phyloP scores from a whole-genome alignment of 92 coral and sea anemone species.

The Palythoa heliodiscus region DNA sequence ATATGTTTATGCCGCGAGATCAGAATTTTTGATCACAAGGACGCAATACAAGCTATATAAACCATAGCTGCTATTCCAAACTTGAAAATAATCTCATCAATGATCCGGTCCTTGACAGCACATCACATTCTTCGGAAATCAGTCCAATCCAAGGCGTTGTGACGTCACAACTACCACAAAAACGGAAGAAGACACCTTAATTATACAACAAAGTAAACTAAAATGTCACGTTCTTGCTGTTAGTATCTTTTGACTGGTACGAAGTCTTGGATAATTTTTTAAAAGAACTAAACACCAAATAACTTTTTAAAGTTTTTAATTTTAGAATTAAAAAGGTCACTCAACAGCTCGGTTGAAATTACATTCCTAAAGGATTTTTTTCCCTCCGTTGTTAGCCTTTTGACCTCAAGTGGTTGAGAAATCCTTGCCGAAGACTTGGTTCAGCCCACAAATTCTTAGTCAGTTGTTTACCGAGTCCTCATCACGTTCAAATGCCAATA shows the following conservation, averaged over 20 bases:
- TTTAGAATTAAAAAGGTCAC: background rate
- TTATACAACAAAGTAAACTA: background rate
- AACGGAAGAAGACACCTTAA: background rate
- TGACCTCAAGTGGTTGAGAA: background rate
- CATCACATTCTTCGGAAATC: constrained; percentile 14
- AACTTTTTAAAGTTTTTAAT: background rate
- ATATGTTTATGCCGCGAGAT: background rate
- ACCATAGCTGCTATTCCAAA: background rate
- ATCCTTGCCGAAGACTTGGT: background rate
- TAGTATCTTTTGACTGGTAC: background rate
- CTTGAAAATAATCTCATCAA: constrained; percentile 11
- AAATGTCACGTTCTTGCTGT: constrained; percentile 1
- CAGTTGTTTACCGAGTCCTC: background rate
- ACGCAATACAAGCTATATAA: background rate
- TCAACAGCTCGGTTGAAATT: background rate
- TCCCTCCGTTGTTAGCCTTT: background rate
- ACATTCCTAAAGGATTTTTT: background rate
- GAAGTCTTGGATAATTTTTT: background rate
- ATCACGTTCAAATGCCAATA: constrained; percentile 17
- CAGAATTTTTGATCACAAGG: background rate
- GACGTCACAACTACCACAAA: background rate
- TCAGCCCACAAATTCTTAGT: background rate
- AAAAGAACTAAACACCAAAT: background rate
- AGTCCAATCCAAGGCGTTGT: background rate
- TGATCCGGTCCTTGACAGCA: constrained; percentile 8